Evolutionary conservation across 2,113 vertebrate species (phyloP).

Genomic region (Lagenorhynchus albirostris): DNA sequence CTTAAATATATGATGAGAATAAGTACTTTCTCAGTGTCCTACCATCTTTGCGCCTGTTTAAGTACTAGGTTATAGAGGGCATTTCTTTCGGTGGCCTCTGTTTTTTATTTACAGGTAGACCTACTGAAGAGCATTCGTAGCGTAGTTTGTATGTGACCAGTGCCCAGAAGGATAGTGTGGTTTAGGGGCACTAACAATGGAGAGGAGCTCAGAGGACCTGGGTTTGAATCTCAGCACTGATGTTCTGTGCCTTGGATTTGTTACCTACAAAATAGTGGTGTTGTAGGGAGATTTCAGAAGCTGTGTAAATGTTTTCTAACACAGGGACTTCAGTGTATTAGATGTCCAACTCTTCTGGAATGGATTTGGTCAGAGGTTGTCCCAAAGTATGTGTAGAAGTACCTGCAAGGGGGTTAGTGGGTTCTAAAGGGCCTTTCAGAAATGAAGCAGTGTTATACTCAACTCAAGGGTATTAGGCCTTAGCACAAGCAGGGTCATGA

Average conservation of each 20-base stretch:
- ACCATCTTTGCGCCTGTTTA: not conserved
- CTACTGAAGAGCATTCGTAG: not conserved
- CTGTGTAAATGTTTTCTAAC: not conserved
- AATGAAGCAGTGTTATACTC: not conserved
- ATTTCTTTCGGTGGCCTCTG: not conserved
- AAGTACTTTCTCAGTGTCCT: not conserved
- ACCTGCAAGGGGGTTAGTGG: not conserved
- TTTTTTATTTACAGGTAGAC: not conserved
- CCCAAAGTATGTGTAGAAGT: not conserved
- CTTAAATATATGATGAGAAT: not conserved
- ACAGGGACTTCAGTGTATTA: not conserved
- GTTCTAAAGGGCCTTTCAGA: not conserved
- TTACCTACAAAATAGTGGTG: not conserved
- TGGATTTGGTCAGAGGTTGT: not conserved
- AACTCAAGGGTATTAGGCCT: not conserved
- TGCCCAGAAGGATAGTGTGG: accelerated
- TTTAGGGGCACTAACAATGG: not conserved
- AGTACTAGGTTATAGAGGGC: not conserved
- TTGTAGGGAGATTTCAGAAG: not conserved
- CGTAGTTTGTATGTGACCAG: not conserved
- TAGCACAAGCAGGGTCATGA: not conserved
- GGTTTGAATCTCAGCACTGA: not conserved
- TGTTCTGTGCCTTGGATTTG: not conserved
- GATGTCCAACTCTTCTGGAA: not conserved
- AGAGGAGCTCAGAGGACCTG: not conserved